phyloP scores from a whole-genome alignment of 2,113 vertebrate species.

The Poicephalus gulielmi region DNA sequence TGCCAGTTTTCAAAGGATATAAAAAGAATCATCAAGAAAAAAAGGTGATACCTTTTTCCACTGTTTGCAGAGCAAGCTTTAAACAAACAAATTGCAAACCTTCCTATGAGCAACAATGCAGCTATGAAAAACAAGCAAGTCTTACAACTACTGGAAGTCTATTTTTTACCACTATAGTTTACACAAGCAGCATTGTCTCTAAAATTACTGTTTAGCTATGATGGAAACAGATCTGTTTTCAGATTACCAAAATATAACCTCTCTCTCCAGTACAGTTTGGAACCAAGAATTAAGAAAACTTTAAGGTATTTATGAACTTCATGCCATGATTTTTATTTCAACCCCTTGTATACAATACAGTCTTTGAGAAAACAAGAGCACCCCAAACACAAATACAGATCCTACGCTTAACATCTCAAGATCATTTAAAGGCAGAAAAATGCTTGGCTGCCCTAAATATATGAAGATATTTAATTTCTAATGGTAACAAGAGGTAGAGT shows the following conservation, averaged over 20 bases:
- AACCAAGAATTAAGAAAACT: not conserved
- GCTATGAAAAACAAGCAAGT: not conserved
- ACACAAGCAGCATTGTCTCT: not conserved
- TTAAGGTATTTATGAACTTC: not conserved
- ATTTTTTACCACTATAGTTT: slow-evolving; percentile 23
- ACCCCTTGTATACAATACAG: not conserved
- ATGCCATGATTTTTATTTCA: not conserved
- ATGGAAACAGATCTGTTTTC: not conserved
- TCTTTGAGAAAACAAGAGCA: not conserved
- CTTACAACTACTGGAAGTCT: not conserved
- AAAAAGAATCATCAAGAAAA: not conserved
- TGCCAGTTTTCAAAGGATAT: not conserved
- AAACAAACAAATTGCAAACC: not conserved
- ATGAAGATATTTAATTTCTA: not conserved
- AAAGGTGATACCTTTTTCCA: not conserved
- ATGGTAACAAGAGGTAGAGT: not conserved
- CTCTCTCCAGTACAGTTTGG: not conserved
- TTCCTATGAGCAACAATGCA: not conserved
- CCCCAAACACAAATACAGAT: not conserved
- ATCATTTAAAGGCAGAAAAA: not conserved
- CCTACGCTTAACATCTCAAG: not conserved
- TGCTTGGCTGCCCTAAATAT: not conserved
- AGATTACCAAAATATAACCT: not conserved
- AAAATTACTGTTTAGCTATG: not conserved
- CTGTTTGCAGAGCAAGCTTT: not conserved